Evolutionary conservation across 2,113 vertebrate species (phyloP).

Genomic region (Oreochromis tanganicae): DNA sequence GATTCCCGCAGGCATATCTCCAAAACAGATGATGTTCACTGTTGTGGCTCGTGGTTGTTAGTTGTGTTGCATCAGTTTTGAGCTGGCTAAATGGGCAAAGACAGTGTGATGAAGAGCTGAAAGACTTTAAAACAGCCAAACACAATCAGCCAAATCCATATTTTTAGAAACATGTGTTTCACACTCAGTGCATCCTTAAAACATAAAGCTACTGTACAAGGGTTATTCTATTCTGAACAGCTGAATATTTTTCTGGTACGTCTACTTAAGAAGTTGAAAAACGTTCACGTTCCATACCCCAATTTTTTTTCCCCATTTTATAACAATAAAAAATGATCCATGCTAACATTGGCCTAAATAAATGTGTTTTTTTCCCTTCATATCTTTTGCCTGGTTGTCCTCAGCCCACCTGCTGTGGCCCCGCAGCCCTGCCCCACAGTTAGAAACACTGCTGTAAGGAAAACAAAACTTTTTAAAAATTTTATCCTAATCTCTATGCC

Average conservation of each 20-base stretch:
- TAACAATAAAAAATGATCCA: not conserved
- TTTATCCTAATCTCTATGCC: not conserved
- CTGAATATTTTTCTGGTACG: not conserved
- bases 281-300: accelerated
- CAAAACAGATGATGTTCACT: not conserved
- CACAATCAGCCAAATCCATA: not conserved
- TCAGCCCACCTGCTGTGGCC: not conserved
- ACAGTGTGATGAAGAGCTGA: not conserved
- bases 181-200: not conserved
- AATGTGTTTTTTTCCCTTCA: not conserved
- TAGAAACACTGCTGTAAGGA: not conserved
- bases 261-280: not conserved
- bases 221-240: not conserved
- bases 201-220: not conserved
- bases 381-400: not conserved
- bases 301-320: not conserved
- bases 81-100: not conserved
- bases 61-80: not conserved
- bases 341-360: not conserved
- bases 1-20: not conserved
- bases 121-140: not conserved
- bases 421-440: not conserved
- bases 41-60: not conserved
- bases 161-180: not conserved
- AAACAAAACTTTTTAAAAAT: not conserved